These are phyloP conservation scores for Theristicus caerulescens DNA, from an alignment of 2,113 vertebrate genomes.

Conservation along the genomic window DNA sequence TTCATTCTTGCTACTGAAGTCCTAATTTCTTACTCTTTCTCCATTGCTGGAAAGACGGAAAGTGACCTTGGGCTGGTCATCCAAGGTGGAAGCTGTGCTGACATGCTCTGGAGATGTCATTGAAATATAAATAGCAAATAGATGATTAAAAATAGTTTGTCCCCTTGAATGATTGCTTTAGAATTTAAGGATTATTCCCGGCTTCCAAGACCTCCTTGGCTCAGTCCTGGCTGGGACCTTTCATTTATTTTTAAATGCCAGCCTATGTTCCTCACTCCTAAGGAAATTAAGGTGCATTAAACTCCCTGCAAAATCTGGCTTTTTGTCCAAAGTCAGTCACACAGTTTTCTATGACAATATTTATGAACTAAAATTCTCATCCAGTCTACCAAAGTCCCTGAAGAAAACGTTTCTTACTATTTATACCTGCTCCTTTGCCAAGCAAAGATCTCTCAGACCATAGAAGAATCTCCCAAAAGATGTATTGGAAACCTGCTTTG, in stretches of 20 bases:
- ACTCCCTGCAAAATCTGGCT: background rate
- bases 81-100: background rate
- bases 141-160: background rate
- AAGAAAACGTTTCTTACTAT: background rate
- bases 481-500: background rate
- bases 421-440: background rate
- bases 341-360: background rate
- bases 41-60: background rate
- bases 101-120: background rate
- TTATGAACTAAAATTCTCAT: background rate
- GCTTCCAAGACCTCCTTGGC: background rate
- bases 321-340: background rate
- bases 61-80: fast-evolving
- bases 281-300: background rate
- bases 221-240: background rate
- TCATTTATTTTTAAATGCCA: background rate
- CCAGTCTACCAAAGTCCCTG: background rate
- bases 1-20: background rate
- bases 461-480: background rate
- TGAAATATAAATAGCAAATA: slow-evolving; percentile 13
- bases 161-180: background rate
- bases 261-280: background rate
- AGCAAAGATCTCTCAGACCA: background rate
- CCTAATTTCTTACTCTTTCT: background rate
- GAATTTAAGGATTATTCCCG: background rate